Conservation (phyloP, 2,113 vertebrate genomes). For the Lagenorhynchus albirostris region DNA sequence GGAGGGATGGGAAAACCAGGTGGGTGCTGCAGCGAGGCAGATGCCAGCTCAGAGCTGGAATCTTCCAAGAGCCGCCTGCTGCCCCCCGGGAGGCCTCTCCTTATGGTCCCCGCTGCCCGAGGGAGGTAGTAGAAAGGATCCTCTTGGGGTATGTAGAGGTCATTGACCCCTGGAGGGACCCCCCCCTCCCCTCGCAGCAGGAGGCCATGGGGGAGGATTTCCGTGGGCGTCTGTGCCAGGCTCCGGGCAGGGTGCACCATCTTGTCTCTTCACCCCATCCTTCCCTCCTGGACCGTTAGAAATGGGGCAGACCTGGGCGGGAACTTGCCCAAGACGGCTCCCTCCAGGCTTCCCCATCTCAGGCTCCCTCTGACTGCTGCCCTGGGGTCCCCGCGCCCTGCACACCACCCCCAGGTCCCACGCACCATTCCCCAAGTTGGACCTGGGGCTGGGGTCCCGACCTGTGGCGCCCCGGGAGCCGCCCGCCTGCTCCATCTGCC, state of each 20-base stretch:
- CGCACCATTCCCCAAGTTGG: conserved; percentile 52
- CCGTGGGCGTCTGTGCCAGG: neutral
- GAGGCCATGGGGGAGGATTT: neutral
- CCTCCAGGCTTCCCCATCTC: neutral
- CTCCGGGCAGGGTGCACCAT: neutral
- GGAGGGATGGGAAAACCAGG: neutral
- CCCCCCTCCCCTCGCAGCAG: neutral
- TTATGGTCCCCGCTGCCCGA: neutral
- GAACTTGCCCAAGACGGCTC: neutral
- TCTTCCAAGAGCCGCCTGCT: neutral
- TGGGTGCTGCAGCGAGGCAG: neutral
- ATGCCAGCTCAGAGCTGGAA: neutral
- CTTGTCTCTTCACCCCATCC: neutral
- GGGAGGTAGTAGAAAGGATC: neutral
- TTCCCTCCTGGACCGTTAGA: neutral
- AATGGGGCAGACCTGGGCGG: neutral
- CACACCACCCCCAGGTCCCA: conserved; percentile 27
- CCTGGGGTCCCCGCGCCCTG: neutral
- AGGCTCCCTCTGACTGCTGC: neutral
- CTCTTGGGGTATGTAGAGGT: neutral
- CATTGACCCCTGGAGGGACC: neutral
- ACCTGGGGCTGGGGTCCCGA: conserved; percentile 49
- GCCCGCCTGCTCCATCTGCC: conserved; percentile 78
- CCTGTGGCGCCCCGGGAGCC: neutral
- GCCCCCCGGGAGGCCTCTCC: neutral